Base-by-base conservation (phyloP, 2,797 vertebrate genomes). In the Caiman crocodilus region DNA sequence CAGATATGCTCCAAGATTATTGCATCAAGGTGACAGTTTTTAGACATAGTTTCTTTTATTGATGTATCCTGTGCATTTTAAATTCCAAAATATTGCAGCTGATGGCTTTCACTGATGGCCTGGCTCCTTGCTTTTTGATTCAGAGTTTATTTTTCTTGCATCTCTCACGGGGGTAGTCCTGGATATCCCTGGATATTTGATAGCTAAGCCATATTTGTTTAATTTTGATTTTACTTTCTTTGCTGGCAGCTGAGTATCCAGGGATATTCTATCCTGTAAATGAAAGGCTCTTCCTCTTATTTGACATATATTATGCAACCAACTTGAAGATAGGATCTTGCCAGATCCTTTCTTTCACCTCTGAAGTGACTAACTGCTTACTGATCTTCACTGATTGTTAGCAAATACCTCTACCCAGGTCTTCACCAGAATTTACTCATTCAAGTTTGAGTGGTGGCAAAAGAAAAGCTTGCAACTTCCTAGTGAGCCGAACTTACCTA, bases 251-350 rank as follows among this genome's bases (percentile, higher is more conserved):
- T 67, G 86, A 82, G 35, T 60, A 77, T 87, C 84, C 57, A 93
- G 92, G 87, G 84, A 16, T 95, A 87, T 93, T 95, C 92, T 93
- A 79, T 81, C 91, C 57, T 87, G 76, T 90, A 85, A 95, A 93
- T 76, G 85, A 76, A 42, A 77, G 64, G 58, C 3, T 88, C 84
- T 57, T 90, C 35, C 30, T 89, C 28, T 83, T 75, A 82, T 75
- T 83, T 30, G 88, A 55, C 71, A 88, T 50, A 87, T 81, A 55
- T 75, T 77, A 8, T 25, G 75, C 12, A 57, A 85, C 81, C 26
- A 85, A 1, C 65, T 73, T 82, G 21, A 35, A 91, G 91, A 83
- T 87, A 73, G 88, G 58, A 64, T 73, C 58, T 85, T 50, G 42
- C 10, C 42, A 63, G 60, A 67, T 14, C 65, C 23, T 28, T 89